phyloP scores from a whole-genome alignment of 2,888 invertebrate species.

The Ophonus ardosiacus region DNA sequence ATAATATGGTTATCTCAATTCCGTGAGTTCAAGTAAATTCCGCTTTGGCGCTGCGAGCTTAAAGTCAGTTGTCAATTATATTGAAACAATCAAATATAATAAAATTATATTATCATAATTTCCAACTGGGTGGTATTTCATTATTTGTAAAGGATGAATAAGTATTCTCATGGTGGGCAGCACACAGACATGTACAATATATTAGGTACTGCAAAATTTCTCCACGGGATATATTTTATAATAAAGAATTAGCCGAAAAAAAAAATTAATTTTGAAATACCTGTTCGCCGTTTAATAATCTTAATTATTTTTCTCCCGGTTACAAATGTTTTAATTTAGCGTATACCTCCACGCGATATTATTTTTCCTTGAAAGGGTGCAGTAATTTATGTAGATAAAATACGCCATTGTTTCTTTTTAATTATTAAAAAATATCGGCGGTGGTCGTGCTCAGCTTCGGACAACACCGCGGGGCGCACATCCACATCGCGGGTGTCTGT shows the following conservation, averaged over 20 bases:
- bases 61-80: no score
- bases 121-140: no score
- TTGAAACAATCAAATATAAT: no score
- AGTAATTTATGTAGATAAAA: slow-evolving; percentile 38
- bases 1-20: no score
- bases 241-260: not conserved
- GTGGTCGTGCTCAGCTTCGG: not conserved
- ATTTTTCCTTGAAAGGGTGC: slow-evolving; percentile 9
- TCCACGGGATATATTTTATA: not conserved
- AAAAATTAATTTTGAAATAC: not conserved
- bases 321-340: not conserved
- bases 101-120: no score
- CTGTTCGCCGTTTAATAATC: not conserved
- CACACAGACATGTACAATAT: not conserved
- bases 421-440: slow-evolving; percentile 40
- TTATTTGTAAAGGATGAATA: no score
- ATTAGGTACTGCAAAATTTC: not conserved
- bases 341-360: not conserved
- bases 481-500: not conserved
- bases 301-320: not conserved
- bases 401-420: slow-evolving; percentile 34
- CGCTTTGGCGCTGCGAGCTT: no score
- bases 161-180: no score
- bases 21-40: no score
- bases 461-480: not conserved